Conservation (phyloP, 2,113 vertebrate genomes). For the Oncorhynchus tshawytscha region DNA sequence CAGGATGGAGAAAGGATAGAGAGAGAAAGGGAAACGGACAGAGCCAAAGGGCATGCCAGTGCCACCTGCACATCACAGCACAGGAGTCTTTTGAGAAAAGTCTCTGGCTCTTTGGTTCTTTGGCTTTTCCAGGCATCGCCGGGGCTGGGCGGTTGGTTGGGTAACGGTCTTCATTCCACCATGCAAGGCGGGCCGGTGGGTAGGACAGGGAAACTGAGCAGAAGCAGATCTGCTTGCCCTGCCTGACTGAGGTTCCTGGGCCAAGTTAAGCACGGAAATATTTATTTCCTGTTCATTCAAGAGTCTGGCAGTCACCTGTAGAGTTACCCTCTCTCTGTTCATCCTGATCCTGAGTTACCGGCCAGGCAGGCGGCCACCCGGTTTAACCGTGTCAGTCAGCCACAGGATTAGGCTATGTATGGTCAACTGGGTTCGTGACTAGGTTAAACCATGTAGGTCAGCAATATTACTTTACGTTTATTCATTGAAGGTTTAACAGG, state of each 20-base stretch:
- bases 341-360: slow-evolving; percentile 22
- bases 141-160: slow-evolving; percentile 14
- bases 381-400: slow-evolving; percentile 27
- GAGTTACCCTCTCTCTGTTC: slow-evolving; percentile 53
- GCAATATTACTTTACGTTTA: too few species aligned
- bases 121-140: slow-evolving; percentile 7
- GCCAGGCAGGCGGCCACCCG: slow-evolving; percentile 17
- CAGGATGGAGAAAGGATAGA: slow-evolving; percentile 14
- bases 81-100: slow-evolving; percentile 55
- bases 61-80: slow-evolving; percentile 58
- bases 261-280: slow-evolving; percentile 73
- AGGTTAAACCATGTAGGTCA: background rate
- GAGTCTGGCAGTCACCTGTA: slow-evolving; percentile 47
- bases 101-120: too few species aligned
- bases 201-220: slow-evolving; percentile 58
- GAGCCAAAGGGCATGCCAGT: slow-evolving; percentile 32
- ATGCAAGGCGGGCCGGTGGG: slow-evolving; percentile 12
- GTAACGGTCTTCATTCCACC: slow-evolving; percentile 55
- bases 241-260: slow-evolving; percentile 25
- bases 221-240: slow-evolving; percentile 50
- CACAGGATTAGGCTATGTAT: background rate
- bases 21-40: too few species aligned
- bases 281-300: slow-evolving; percentile 74
- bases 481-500: too few species aligned
- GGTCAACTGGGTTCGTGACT: background rate